Evolutionary conservation across 2,888 invertebrate species (phyloP).

Genomic region (Cantharis lateralis): DNA sequence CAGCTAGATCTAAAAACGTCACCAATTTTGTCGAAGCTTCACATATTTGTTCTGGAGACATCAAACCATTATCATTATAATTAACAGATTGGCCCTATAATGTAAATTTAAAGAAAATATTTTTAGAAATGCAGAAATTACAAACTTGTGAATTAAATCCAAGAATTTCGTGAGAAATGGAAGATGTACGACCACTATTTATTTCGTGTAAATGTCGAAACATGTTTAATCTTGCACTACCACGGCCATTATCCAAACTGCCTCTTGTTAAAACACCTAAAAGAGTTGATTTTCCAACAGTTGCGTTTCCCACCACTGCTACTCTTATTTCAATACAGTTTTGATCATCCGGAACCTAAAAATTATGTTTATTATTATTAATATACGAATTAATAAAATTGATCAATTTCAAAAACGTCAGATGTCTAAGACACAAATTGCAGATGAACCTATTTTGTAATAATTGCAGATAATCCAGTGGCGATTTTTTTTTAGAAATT

Average conservation of each 20-base stretch:
- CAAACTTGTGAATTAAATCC: conserved; percentile 78
- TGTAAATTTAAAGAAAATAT: background rate
- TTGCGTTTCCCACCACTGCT: conserved; percentile 93
- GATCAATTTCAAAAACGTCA: background rate
- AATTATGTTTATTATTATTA: background rate
- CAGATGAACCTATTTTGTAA: too few species aligned
- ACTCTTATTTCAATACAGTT: conserved; percentile 88
- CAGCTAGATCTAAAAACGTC: conserved; percentile 94
- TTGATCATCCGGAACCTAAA: conserved; percentile 80
- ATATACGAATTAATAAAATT: background rate
- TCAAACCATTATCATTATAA: conserved; percentile 84
- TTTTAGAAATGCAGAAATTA: background rate
- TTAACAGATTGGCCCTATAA: conserved; percentile 81
- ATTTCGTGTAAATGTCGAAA: conserved; percentile 95
- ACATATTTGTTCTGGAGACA: conserved; percentile 92
- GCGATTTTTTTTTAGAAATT: too few species aligned
- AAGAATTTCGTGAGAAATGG: conserved; percentile 94
- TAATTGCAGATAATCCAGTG: too few species aligned
- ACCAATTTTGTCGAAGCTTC: conserved; percentile 91
- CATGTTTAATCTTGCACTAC: conserved; percentile 93
- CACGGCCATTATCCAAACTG: conserved; percentile 92
- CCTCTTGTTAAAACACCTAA: conserved; percentile 96
- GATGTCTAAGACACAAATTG: too few species aligned
- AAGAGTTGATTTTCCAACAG: conserved; percentile 96
- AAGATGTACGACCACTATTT: conserved; percentile 90